Conservation (phyloP, 2,797 vertebrate genomes). For the Coilia nasus region DNA sequence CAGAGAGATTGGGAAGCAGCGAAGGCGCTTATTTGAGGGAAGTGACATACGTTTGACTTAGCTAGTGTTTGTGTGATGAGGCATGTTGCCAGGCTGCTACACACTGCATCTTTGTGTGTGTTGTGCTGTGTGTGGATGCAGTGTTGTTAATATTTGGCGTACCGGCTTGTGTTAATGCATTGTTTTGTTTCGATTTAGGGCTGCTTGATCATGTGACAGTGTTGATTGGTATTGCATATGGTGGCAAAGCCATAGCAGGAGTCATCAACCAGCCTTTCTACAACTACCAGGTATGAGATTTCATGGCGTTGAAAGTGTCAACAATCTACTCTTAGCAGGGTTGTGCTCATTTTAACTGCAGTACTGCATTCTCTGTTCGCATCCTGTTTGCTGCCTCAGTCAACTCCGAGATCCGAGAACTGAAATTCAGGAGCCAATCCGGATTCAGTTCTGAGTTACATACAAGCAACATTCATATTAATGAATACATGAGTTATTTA, state of each 20-base stretch:
- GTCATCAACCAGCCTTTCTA: constrained; percentile 98
- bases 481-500: no score
- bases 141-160: background rate
- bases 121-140: background rate
- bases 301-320: background rate
- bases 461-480: no score
- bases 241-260: constrained; percentile 92
- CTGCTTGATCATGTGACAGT: constrained; percentile 96
- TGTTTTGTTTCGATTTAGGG: constrained; percentile 70
- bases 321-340: no score
- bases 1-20: background rate
- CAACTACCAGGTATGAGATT: constrained; percentile 89
- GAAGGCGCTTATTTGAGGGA: background rate
- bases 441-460: no score
- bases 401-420: no score
- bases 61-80: background rate
- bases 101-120: background rate
- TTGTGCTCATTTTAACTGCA: no score
- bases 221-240: constrained; percentile 93
- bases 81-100: background rate
- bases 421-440: no score
- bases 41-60: background rate
- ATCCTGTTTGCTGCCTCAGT: no score
- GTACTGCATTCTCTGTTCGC: no score
- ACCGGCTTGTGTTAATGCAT: background rate